These are phyloP conservation scores for Pachyramphus minor DNA, from an alignment of 2,113 vertebrate genomes.

Conservation along the genomic window DNA sequence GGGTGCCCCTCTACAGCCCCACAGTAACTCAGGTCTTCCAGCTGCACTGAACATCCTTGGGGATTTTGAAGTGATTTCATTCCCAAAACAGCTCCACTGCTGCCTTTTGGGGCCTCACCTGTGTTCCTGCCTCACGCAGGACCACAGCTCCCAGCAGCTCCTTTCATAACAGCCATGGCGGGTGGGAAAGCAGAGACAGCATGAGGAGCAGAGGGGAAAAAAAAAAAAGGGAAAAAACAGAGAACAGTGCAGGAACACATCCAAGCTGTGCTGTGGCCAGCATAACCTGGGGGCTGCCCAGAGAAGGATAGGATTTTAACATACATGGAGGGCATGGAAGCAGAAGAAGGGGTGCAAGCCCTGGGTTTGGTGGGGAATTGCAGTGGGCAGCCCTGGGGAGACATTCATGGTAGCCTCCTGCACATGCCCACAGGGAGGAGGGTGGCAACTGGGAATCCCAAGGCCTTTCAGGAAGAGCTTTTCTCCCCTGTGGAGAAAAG, in stretches of 20 bases:
- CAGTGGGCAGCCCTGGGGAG: not conserved
- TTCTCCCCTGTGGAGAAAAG: not conserved
- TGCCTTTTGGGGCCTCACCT: not conserved
- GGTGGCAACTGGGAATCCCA: not conserved
- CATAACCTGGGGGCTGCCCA: not conserved
- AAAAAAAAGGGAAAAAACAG: not conserved
- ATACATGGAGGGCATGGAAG: fast-evolving
- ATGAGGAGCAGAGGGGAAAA: not conserved
- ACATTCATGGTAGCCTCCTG: not conserved
- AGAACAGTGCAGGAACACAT: not conserved
- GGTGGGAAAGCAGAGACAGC: not conserved
- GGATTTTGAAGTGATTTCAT: not conserved
- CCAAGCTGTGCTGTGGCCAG: not conserved
- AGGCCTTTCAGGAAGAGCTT: not conserved
- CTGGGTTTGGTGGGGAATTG: not conserved
- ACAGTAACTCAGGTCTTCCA: not conserved
- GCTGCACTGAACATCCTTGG: not conserved
- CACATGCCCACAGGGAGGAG: not conserved
- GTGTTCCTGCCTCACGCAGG: not conserved
- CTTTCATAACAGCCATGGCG: not conserved
- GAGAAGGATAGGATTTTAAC: not conserved
- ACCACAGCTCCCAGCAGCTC: not conserved
- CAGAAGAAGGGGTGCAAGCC: not conserved
- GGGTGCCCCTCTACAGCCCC: not conserved
- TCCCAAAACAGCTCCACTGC: fast-evolving